These are phyloP conservation scores for Cordilura impudica DNA, from an alignment of 2,888 invertebrate genomes.

Conservation along the genomic window DNA sequence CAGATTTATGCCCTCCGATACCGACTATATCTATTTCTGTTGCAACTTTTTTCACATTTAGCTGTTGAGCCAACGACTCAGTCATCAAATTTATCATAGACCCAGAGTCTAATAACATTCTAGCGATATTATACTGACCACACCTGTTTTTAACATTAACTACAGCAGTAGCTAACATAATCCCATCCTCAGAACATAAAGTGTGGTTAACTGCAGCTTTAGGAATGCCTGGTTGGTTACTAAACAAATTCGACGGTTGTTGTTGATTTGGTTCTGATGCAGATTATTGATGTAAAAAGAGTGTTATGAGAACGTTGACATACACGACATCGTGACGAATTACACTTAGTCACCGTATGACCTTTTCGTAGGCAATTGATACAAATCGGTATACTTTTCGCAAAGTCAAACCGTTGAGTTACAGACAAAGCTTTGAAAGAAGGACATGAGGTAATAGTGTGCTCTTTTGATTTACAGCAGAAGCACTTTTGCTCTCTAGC, in stretches of 20 bases:
- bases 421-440: no score
- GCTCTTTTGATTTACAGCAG: no score
- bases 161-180: constrained; percentile 13
- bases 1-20: neutral
- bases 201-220: no score
- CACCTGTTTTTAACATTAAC: neutral
- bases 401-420: no score
- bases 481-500: no score
- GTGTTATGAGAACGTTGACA: no score
- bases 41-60: neutral
- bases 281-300: no score
- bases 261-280: no score
- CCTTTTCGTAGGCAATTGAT: neutral
- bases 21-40: neutral
- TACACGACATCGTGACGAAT: neutral
- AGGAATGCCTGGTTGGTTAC: no score
- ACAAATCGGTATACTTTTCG: no score
- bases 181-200: neutral
- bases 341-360: constrained; percentile 9
- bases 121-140: constrained; percentile 2
- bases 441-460: no score
- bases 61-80: neutral
- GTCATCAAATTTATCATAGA: constrained; percentile 11
- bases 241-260: no score
- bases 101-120: constrained; percentile 6